Base-by-base conservation (phyloP, 2,888 invertebrate genomes). In the Iphiclides podalirius region DNA sequence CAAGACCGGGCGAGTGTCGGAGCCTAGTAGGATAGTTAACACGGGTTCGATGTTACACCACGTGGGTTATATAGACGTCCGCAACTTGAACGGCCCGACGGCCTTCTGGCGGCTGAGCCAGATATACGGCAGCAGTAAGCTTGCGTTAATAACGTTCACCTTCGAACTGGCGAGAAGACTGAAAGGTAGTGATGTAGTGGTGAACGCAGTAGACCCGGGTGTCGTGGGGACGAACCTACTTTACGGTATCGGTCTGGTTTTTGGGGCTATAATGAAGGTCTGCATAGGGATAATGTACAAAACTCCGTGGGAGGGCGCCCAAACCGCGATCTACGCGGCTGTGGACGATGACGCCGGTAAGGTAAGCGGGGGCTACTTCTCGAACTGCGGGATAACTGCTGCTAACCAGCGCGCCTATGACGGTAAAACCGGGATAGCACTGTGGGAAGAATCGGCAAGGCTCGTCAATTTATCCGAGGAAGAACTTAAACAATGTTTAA, bases 161-260 rank as follows among this genome's bases (percentile, higher is more conserved):
- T 85, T 91, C 12, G 95, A 96, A 69, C 77, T 81, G 77, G 64
- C 72, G 4, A 73, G 64, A 40, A 61, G 74, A 41, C 64, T 72
- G 1, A 57, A 45, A 42, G 72, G 67, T 0, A 70, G 91, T 17
- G 92, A 92, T 8, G 92, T 96, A 0, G 94, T 92, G 0, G 93
- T 92, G 0, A 95, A 95, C 71, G 95, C 94, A 61, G 87, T 96
- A 63, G 96, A 96, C 81, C 96, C 96, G 0, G 96, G 96, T 4
- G 89, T 95, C 78, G 92, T 94, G 37, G 93, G 93, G 67, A 92
- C 94, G 0, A 93, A 93, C 17, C 95, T 95, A 45, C 11, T 31
- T n/a, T 31, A 31, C 11, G 31, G 31, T 4, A 31, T 31, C 4
- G 31, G 31, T 11, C 4, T n/a, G n/a, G 12, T 31, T 31, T 31